Evolutionary conservation across 2,113 vertebrate species (phyloP).

Genomic region (Penelope pileata): DNA sequence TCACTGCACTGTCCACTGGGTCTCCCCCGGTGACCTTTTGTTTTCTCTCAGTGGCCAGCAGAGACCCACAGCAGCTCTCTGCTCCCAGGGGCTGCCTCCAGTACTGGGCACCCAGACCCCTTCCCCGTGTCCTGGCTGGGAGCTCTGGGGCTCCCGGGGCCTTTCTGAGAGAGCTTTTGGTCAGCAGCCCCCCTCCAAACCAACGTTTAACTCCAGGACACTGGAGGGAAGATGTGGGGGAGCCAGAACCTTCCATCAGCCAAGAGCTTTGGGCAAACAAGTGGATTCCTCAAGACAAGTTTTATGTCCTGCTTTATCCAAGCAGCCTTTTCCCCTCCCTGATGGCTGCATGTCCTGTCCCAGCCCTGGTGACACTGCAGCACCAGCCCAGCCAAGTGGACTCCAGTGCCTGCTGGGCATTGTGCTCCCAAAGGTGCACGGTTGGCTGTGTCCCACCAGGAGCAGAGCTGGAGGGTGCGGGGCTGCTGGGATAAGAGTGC

Average conservation of each 20-base stretch:
- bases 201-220: neutral
- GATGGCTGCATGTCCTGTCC: neutral
- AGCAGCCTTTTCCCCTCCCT: neutral
- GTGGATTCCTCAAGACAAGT: neutral
- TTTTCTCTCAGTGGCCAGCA: neutral
- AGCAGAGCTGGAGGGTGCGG: too few relatives aligned
- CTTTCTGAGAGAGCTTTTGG: neutral
- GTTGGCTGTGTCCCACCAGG: too few relatives aligned
- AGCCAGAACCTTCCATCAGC: neutral
- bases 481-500: too few relatives aligned
- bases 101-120: fast-evolving
- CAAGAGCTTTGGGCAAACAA: neutral
- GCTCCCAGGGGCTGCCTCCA: neutral
- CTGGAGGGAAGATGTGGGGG: too few relatives aligned
- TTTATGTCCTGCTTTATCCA: neutral
- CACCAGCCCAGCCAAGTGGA: neutral
- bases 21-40: neutral
- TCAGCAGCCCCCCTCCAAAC: neutral
- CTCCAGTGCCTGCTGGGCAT: neutral
- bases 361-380: neutral
- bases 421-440: too few relatives aligned
- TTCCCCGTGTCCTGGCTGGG: neutral
- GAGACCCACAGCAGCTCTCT: neutral
- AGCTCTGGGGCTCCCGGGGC: neutral
- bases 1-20: neutral